A percentile compares a stretch with the other conserved stretches of the same genome.
phyloP scores from a whole-genome alignment of 2,113 vertebrate genomes.

The Tamias sibiricus region DNA sequence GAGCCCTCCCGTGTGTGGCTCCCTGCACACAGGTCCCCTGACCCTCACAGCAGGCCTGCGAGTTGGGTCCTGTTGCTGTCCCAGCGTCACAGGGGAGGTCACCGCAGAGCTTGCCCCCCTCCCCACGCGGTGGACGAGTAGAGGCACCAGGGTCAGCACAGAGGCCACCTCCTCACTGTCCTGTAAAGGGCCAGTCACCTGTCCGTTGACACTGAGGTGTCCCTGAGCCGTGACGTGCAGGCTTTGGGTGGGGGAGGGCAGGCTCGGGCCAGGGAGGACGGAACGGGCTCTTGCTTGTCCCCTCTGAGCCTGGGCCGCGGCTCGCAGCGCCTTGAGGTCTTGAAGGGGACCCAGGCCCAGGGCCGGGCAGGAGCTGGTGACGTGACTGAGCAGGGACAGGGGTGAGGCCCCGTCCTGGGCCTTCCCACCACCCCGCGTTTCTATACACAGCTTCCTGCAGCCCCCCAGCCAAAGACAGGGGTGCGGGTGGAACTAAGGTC shows the following conservation, averaged over 20 bases:
- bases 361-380: background rate
- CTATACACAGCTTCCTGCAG: too few relatives aligned
- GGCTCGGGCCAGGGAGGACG: background rate
- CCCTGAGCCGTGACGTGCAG: background rate
- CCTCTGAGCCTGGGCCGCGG: background rate
- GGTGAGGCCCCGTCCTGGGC: too few relatives aligned
- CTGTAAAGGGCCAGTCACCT: background rate
- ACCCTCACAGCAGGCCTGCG: background rate
- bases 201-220: background rate
- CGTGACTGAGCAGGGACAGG: fast-evolving
- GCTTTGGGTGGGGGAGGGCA: background rate
- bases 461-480: too few relatives aligned
- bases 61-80: background rate
- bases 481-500: too few relatives aligned
- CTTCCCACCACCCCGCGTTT: too few relatives aligned
- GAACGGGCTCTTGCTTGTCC: fast-evolving
- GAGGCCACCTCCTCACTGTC: fast-evolving
- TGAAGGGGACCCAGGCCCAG: background rate
- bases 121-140: too few relatives aligned
- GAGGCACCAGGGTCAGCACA: too few relatives aligned
- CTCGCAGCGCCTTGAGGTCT: background rate
- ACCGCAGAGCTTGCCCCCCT: background rate
- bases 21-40: background rate
- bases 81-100: too few relatives aligned
- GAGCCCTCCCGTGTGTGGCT: background rate